A percentile compares a stretch with the other conserved stretches of the same genome.
These are phyloP conservation scores for Aphidius gifuensis DNA, from an alignment of 1,140 invertebrate species.

Conservation along the genomic window DNA sequence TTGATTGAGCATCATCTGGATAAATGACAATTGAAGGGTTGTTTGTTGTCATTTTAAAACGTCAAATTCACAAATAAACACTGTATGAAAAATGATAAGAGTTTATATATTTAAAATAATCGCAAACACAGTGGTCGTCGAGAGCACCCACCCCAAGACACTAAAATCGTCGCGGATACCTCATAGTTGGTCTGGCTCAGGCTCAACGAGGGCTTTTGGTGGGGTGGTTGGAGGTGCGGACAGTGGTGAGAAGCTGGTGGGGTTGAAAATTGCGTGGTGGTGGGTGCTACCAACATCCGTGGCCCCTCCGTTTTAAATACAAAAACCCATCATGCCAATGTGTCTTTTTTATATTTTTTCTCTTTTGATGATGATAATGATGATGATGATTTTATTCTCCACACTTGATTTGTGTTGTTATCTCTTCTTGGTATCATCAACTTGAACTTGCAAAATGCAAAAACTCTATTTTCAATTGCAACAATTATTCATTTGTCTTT, in stretches of 20 bases:
- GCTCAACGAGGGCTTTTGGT: conserved; percentile 44
- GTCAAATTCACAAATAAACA: too few relatives aligned
- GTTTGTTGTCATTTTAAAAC: neutral
- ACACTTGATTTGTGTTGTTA: too few relatives aligned
- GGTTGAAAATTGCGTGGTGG: conserved; percentile 57
- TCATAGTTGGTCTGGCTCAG: conserved; percentile 51
- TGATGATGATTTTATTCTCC: too few relatives aligned
- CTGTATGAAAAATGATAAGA: too few relatives aligned
- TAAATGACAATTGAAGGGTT: too few relatives aligned
- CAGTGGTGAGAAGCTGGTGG: conserved; percentile 56
- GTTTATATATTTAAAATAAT: too few relatives aligned
- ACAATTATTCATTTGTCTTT: too few relatives aligned
- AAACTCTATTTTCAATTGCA: neutral
- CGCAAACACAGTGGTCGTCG: conserved; percentile 42
- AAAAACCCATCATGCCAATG: conserved; percentile 17
- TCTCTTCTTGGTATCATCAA: conserved; percentile 1
- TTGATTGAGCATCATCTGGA: too few relatives aligned
- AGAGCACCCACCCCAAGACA: conserved; percentile 55
- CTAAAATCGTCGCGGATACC: conserved; percentile 55
- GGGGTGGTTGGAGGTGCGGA: conserved; percentile 55
- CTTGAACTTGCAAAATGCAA: neutral
- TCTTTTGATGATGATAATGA: too few relatives aligned
- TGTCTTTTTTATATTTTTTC: conserved; percentile 5
- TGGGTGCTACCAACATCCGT: conserved; percentile 44
- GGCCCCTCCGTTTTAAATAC: conserved; percentile 31